phyloP scores from a whole-genome alignment of 2,113 vertebrate genomes.

The Tragelaphus buxtoni region DNA sequence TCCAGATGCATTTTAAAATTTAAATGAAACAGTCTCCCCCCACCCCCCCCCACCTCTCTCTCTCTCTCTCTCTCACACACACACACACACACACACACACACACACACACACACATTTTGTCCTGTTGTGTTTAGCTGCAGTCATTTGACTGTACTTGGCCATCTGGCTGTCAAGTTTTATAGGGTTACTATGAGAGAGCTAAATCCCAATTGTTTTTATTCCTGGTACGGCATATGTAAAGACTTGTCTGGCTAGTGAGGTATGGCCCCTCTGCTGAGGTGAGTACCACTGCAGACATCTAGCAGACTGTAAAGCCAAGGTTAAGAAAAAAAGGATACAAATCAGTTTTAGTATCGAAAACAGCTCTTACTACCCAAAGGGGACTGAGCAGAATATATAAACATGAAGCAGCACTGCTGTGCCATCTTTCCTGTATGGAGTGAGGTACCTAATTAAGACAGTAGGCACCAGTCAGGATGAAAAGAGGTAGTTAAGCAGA shows the following conservation, averaged over 20 bases:
- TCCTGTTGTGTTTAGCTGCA: neutral
- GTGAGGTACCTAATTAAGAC: conserved; percentile 40
- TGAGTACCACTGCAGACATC: neutral
- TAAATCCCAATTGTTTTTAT: conserved; percentile 2
- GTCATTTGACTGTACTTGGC: neutral
- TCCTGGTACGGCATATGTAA: neutral
- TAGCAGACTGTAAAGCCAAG: neutral
- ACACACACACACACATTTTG: fast-evolving
- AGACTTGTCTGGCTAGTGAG: neutral
- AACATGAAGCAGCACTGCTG: conserved; percentile 6
- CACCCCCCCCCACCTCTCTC: neutral
- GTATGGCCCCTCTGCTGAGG: neutral
- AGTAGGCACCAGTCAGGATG: neutral
- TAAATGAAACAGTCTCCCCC: neutral
- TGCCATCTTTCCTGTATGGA: neutral
- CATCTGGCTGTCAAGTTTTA: neutral
- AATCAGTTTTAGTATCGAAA: conserved; percentile 54
- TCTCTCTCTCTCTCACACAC: neutral
- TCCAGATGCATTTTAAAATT: neutral
- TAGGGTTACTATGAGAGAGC: neutral
- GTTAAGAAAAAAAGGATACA: conserved; percentile 6
- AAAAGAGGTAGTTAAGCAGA: conserved; percentile 18
- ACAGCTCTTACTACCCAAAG: conserved; percentile 19
- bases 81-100: too few species aligned
- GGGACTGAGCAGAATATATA: neutral